phyloP scores from a whole-genome alignment of 1,140 invertebrate genomes.

The Euschistus heros region DNA sequence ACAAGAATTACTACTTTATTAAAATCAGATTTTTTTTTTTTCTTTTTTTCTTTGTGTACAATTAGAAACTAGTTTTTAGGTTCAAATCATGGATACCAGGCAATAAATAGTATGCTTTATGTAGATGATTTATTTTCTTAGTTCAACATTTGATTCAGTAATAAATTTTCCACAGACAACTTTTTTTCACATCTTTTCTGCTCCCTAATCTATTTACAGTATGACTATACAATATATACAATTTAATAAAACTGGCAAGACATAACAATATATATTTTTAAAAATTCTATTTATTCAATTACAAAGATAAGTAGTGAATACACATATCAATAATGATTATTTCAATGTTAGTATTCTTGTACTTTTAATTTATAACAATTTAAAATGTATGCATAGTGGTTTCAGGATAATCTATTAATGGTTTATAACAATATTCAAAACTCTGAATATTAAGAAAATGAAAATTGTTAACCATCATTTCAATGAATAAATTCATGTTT shows the following conservation, averaged over 20 bases:
- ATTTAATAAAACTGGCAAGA: slow-evolving; percentile 6
- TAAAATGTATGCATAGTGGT: slow-evolving; percentile 8
- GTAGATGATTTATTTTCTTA: no score
- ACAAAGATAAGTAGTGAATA: neutral
- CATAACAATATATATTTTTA: slow-evolving; percentile 4
- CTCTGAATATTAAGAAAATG: neutral
- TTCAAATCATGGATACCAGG: no score
- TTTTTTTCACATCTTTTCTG: neutral
- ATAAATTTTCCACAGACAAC: slow-evolving; percentile 15
- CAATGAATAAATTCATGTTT: neutral
- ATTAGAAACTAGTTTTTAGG: no score
- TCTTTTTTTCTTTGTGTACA: no score
- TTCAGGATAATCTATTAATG: neutral
- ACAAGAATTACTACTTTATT: no score
- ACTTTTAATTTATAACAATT: slow-evolving; percentile 7
- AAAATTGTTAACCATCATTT: neutral
- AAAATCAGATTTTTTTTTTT: no score
- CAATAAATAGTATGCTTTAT: no score
- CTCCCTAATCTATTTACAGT: slow-evolving; percentile 9
- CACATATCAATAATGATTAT: neutral
- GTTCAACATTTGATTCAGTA: slow-evolving; percentile 2
- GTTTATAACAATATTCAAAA: neutral
- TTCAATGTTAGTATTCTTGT: neutral
- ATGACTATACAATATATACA: slow-evolving; percentile 16
- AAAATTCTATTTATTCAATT: neutral